Conservation (phyloP, 1,140 invertebrate species). For the Holotrichia oblita region DNA sequence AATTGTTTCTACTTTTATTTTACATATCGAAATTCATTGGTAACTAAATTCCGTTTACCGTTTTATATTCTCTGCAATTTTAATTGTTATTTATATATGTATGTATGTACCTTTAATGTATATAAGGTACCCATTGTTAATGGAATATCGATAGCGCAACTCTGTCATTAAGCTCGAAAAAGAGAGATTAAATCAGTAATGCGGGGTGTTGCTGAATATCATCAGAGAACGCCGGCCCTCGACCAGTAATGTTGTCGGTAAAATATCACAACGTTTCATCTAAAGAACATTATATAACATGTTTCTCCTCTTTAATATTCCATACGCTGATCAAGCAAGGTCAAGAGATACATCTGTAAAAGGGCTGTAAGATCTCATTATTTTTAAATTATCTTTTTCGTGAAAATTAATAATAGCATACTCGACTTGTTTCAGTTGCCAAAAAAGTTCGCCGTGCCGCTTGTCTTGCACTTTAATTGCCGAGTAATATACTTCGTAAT, state of each 20-base stretch:
- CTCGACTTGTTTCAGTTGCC: background rate
- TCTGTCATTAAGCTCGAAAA: background rate
- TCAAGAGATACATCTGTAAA: background rate
- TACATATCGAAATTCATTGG: too few species aligned
- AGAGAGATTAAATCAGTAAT: background rate
- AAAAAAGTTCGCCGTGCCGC: background rate
- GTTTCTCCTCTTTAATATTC: background rate
- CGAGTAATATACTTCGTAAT: too few species aligned
- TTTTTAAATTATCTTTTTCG: background rate
- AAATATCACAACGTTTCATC: background rate
- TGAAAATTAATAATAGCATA: background rate
- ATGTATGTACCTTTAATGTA: too few species aligned
- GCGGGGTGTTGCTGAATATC: background rate
- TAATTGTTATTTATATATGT: too few species aligned
- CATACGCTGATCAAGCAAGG: background rate
- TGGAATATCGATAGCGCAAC: background rate
- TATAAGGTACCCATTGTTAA: background rate
- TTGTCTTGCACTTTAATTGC: background rate
- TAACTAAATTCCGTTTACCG: too few species aligned
- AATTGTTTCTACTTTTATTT: too few species aligned
- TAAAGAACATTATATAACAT: background rate
- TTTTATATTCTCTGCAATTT: too few species aligned
- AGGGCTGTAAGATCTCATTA: background rate
- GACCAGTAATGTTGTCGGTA: conserved; percentile 1
- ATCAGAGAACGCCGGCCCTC: background rate